These are phyloP conservation scores for Strigamia transsilvanica DNA, from an alignment of 2,888 invertebrate species.

Conservation along the genomic window DNA sequence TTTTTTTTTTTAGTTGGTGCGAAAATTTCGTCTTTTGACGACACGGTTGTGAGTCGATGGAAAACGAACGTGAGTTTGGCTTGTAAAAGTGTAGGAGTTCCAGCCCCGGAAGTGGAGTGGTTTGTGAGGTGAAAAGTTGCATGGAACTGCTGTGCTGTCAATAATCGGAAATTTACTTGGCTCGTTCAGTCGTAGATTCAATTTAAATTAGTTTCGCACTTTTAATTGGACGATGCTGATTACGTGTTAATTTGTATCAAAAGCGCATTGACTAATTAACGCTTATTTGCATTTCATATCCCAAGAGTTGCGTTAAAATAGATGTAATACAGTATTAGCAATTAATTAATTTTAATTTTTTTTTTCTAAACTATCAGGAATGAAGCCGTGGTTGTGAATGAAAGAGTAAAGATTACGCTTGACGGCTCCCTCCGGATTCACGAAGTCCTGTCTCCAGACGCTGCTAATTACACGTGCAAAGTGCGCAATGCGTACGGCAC, in stretches of 20 bases:
- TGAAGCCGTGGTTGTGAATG: conserved; percentile 66
- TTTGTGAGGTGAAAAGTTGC: conserved; percentile 52
- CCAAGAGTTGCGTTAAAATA: background rate
- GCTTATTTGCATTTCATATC: background rate
- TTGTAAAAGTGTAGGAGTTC: conserved; percentile 55
- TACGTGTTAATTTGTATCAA: conserved; percentile 25
- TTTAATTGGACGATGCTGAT: conserved; percentile 11
- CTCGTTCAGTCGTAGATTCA: background rate
- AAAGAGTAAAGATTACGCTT: conserved; percentile 83
- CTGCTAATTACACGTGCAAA: conserved; percentile 92
- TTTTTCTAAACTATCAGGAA: conserved; percentile 17
- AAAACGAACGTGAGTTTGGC: conserved; percentile 54
- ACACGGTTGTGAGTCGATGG: conserved; percentile 53
- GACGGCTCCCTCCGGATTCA: conserved; percentile 90
- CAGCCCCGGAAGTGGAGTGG: conserved; percentile 55
- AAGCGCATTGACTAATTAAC: conserved; percentile 12
- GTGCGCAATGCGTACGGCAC: conserved; percentile 92
- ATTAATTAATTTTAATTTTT: background rate
- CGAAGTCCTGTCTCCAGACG: conserved; percentile 86
- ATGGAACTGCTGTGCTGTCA: background rate
- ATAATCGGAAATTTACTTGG: conserved; percentile 6
- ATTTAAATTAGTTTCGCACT: conserved; percentile 6
- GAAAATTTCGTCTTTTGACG: conserved; percentile 55
- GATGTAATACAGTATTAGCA: conserved; percentile 12
- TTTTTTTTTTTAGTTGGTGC: conserved; percentile 54